Percentiles rank a stretch among this genome's conserved stretches.
phyloP scores from a whole-genome alignment of 1,140 invertebrate species.

The Antheraea mylitta region DNA sequence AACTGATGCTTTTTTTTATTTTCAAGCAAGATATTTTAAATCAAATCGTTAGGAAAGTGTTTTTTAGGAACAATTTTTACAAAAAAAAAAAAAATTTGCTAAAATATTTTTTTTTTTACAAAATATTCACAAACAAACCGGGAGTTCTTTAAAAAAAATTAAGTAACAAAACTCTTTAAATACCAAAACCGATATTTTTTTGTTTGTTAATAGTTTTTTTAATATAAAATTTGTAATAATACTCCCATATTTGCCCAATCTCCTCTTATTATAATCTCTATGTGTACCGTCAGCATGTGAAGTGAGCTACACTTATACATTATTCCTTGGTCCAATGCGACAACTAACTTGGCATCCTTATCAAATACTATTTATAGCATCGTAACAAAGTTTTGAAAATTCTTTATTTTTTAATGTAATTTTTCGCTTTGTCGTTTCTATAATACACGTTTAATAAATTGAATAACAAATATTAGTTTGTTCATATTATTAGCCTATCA shows the following conservation, averaged over 20 bases:
- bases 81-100: too few species aligned
- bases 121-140: too few species aligned
- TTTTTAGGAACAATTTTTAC: too few species aligned
- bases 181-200: too few species aligned
- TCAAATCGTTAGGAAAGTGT: too few species aligned
- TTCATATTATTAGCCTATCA: too few species aligned
- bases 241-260: background rate
- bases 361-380: conserved; percentile 51
- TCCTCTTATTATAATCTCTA: conserved; percentile 43
- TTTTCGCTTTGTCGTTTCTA: conserved; percentile 30
- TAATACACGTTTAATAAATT: conserved; percentile 37
- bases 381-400: conserved; percentile 37
- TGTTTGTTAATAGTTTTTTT: too few species aligned
- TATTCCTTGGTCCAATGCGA: conserved; percentile 73
- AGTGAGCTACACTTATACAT: conserved; percentile 67
- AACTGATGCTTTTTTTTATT: too few species aligned
- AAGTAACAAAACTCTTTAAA: too few species aligned
- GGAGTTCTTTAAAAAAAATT: too few species aligned
- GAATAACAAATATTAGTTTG: background rate
- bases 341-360: conserved; percentile 68
- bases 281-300: conserved; percentile 60
- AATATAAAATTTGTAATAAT: background rate
- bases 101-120: too few species aligned
- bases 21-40: too few species aligned
- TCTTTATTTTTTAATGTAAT: conserved; percentile 23